Percentiles rank a stretch among this genome's conserved stretches.
Conservation (phyloP, 92 coral and sea anemone genomes). For the Plumapathes pennacea region DNA sequence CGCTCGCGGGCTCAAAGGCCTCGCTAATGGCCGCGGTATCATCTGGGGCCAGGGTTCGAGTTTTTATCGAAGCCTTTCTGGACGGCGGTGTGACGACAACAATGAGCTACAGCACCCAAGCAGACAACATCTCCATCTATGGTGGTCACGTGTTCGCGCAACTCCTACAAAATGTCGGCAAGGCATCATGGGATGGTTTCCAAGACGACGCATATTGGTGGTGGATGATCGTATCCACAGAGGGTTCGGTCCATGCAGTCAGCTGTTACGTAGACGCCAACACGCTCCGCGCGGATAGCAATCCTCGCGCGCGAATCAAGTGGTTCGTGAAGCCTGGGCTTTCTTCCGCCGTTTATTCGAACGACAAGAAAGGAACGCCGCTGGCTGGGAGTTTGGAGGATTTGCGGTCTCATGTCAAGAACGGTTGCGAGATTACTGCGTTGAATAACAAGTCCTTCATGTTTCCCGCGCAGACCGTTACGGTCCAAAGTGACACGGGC, state of each 20-base stretch:
- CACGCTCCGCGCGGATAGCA: slow-evolving; percentile 31
- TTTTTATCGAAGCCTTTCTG: slow-evolving; percentile 15
- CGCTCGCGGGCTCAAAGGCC: slow-evolving; percentile 55
- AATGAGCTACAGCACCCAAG: slow-evolving; percentile 39
- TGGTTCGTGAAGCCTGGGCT: slow-evolving; percentile 58
- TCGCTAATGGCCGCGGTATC: slow-evolving; percentile 70
- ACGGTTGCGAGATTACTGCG: slow-evolving; percentile 67
- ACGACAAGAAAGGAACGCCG: slow-evolving; percentile 40
- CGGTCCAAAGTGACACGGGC: slow-evolving; percentile 2
- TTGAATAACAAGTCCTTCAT: slow-evolving; percentile 28
- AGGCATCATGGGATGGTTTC: slow-evolving; percentile 64
- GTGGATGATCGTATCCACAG: slow-evolving; percentile 47
- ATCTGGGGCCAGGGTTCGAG: slow-evolving; percentile 80
- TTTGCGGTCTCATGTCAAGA: slow-evolving; percentile 42
- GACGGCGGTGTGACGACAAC: no score
- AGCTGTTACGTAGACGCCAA: slow-evolving; percentile 75
- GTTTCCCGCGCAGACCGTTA: slow-evolving; percentile 58
- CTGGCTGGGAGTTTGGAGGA: slow-evolving; percentile 41
- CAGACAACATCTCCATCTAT: slow-evolving; percentile 54
- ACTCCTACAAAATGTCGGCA: slow-evolving; percentile 71
- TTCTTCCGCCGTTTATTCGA: slow-evolving; percentile 46
- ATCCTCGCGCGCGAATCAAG: slow-evolving; percentile 18
- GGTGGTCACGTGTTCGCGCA: slow-evolving; percentile 73
- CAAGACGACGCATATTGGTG: slow-evolving; percentile 59
- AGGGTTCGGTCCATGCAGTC: slow-evolving; percentile 27